Percentiles rank a stretch among this genome's conserved stretches.
phyloP scores from a whole-genome alignment of 2,888 invertebrate species.

The Tachina fera region DNA sequence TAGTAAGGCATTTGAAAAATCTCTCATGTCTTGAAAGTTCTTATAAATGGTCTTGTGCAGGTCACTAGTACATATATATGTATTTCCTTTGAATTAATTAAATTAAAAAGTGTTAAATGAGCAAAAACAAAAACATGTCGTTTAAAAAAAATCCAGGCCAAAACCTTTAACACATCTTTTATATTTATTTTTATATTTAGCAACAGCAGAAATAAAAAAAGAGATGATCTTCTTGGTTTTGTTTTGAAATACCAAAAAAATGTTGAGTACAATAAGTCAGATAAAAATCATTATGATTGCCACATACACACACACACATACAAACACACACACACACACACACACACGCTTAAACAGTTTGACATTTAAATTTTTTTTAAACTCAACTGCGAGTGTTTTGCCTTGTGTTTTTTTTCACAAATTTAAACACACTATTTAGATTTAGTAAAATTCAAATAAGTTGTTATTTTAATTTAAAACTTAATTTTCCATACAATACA shows the following conservation, averaged over 20 bases:
- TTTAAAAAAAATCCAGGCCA: slow-evolving; percentile 46
- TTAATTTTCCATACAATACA: neutral
- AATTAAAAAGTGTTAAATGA: slow-evolving; percentile 42
- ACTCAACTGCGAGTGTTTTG: no score
- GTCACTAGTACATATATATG: no score
- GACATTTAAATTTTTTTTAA: slow-evolving; percentile 4
- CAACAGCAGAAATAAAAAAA: neutral
- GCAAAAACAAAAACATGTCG: slow-evolving; percentile 1
- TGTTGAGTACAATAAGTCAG: slow-evolving; percentile 12
- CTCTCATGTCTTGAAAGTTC: no score
- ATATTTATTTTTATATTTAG: slow-evolving; percentile 2
- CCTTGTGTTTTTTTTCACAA: no score
- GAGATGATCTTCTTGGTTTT: neutral
- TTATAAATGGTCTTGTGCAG: no score
- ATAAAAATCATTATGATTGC: slow-evolving; percentile 10
- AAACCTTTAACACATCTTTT: slow-evolving; percentile 57
- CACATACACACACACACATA: neutral
- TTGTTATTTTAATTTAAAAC: neutral
- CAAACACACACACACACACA: neutral
- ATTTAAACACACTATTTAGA: no score
- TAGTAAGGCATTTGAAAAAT: no score
- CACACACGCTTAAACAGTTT: neutral
- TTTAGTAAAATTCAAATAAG: no score
- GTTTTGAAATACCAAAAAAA: slow-evolving; percentile 13
- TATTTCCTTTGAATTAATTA: slow-evolving; percentile 19